Base-by-base conservation (phyloP, 2,113 vertebrate genomes). In the Megaleporinus macrocephalus region DNA sequence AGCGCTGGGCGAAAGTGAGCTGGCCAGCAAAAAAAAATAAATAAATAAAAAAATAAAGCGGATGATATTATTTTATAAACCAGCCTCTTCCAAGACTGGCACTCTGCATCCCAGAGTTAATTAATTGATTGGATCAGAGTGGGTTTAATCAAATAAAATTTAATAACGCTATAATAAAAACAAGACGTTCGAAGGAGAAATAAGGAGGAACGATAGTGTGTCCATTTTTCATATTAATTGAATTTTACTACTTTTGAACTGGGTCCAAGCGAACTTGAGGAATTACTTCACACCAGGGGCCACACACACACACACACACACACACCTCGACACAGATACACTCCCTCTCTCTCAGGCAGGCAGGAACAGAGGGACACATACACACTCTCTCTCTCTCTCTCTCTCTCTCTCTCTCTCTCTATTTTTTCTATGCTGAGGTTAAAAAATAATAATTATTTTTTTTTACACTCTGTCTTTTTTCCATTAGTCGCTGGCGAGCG, bases 81-180 rank as follows among this genome's bases (percentile, higher is more conserved):
- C 86, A 73, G 87, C 92, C n/a, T n/a, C n/a, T 93, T 93, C 93
- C 90, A 93, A 91, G 92, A 93, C 73, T 78, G 90, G 85, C 90
- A 93, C 90, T 92, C 89, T 92, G 92, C 92, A 93, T 93, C 94
- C 93, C 89, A 83, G 86, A 92, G 92, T 95, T 95, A 94, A 94
- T 95, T 95, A 95, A 94, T 94, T 94, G 94, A 95, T 94, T 93
- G 93, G 93, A 95, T 94, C 94, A 92, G 93, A 93, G 92, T 82
- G 90, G 90, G 92, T 94, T 94, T 94, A 94, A 95, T 94, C 93
- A 94, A 95, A 94, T 93, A 90, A 94, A 95, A 94, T 94, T 93
- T 93, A 94, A 95, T 93, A 94, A 93, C 92, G 93, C 89, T 89
- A 90, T 90, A 93, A 92, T 93, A 92, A 94, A 94, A 94, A 94